A percentile compares a stretch with the other conserved stretches of the same genome.
phyloP scores from a whole-genome alignment of 2,113 vertebrate species.

The Scomber scombrus region DNA sequence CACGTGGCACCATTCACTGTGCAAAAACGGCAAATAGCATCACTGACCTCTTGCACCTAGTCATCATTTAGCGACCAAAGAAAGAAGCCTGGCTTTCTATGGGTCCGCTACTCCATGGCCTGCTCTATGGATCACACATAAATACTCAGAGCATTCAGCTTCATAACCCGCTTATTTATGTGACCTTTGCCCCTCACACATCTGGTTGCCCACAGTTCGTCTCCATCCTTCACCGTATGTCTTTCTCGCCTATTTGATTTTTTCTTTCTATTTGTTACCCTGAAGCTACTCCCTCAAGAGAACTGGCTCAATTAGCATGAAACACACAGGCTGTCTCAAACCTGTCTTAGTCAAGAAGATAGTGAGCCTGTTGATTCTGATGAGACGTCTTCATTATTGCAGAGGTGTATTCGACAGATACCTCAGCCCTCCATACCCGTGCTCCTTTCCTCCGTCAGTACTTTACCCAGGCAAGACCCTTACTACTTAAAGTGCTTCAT shows the following conservation, averaged over 20 bases:
- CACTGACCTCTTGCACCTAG: constrained; percentile 53
- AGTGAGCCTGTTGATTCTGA: constrained; percentile 45
- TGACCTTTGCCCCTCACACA: constrained; percentile 37
- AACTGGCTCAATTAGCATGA: constrained; percentile 14
- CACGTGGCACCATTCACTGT: constrained; percentile 60
- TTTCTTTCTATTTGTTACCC: constrained; percentile 12
- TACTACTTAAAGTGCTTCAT: constrained; percentile 75
- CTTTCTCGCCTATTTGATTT: neutral
- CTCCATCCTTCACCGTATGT: neutral
- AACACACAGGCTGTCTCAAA: constrained; percentile 7
- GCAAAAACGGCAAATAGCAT: constrained; percentile 59
- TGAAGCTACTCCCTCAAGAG: constrained; percentile 13
- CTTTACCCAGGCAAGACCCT: constrained; percentile 67
- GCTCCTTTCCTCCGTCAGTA: constrained; percentile 38
- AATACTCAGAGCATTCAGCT: neutral
- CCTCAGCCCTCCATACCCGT: constrained; percentile 10
- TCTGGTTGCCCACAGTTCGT: constrained; percentile 12
- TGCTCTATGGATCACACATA: neutral
- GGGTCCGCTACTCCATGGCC: constrained; percentile 2
- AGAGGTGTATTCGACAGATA: constrained; percentile 46
- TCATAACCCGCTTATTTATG: constrained; percentile 21
- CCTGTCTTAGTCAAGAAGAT: constrained; percentile 19
- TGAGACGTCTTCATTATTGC: constrained; percentile 65
- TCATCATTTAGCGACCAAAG: constrained; percentile 31
- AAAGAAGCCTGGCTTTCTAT: constrained; percentile 18